These are phyloP conservation scores for Therioaphis trifolii DNA, from an alignment of 2,888 invertebrate genomes.

Conservation along the genomic window DNA sequence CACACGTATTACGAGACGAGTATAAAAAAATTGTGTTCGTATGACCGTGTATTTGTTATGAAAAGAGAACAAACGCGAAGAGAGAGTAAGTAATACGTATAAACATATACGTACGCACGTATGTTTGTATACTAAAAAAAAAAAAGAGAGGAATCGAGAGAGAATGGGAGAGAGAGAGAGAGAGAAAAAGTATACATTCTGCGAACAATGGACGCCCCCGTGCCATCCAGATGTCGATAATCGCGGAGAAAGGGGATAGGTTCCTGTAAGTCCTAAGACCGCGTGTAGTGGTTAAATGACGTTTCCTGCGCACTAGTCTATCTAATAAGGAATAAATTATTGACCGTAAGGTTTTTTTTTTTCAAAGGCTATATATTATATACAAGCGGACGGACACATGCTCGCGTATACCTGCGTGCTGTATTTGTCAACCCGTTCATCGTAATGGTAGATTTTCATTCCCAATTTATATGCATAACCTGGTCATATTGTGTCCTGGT, in stretches of 20 bases:
- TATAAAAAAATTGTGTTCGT: constrained; percentile 19
- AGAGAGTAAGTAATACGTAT: not conserved
- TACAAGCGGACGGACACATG: not conserved
- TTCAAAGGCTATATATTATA: not conserved
- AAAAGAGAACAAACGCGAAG: constrained; percentile 23
- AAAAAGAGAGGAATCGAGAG: not conserved
- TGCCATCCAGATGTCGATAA: constrained; percentile 61
- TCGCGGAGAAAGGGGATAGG: constrained; percentile 37
- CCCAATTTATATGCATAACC: not conserved
- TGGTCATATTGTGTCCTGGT: not conserved
- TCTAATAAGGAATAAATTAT: constrained; percentile 49
- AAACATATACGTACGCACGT: too few species aligned
- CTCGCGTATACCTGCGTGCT: not conserved
- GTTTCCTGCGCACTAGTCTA: constrained; percentile 48
- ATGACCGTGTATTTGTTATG: not conserved
- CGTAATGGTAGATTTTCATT: not conserved
- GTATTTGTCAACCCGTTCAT: constrained; percentile 1
- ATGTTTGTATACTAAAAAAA: not conserved
- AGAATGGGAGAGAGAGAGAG: not conserved
- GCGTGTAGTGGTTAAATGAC: constrained; percentile 56
- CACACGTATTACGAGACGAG: not conserved
- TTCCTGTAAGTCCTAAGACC: constrained; percentile 29
- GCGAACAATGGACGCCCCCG: constrained; percentile 62
- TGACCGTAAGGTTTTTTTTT: not conserved
- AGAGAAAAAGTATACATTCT: not conserved